Percentiles rank a stretch among this genome's conserved stretches.
phyloP scores from a whole-genome alignment of 2,888 invertebrate genomes.

The Drosophila melanosoma region DNA sequence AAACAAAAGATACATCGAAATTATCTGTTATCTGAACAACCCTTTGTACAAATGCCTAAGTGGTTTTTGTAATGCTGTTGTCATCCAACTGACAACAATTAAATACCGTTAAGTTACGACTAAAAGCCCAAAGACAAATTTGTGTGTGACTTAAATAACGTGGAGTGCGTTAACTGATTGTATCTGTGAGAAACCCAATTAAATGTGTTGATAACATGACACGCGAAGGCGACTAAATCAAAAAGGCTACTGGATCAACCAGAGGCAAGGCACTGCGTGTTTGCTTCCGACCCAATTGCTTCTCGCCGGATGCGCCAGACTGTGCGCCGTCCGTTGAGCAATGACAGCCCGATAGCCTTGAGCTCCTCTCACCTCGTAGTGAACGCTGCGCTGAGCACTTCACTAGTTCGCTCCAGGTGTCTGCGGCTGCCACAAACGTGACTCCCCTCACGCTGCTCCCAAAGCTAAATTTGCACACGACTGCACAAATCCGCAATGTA shows the following conservation, averaged over 20 bases:
- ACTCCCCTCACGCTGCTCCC: conserved; percentile 78
- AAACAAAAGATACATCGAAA: conserved; percentile 1
- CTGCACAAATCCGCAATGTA: conserved; percentile 79
- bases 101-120: conserved; percentile 38
- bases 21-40: conserved; percentile 2
- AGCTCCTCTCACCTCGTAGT: conserved; percentile 72
- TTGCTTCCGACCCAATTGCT: conserved; percentile 68
- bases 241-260: conserved; percentile 77
- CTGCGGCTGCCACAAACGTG: conserved; percentile 80
- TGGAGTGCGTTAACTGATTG: conserved; percentile 29
- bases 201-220: background rate
- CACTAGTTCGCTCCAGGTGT: conserved; percentile 81
- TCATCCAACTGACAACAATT: conserved; percentile 41
- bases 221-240: conserved; percentile 47
- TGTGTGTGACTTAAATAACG: conserved; percentile 2
- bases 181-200: conserved; percentile 39
- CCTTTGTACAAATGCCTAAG: conserved; percentile 13
- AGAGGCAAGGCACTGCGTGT: conserved; percentile 69
- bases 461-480: conserved; percentile 80
- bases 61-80: conserved; percentile 14
- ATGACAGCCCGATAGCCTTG: conserved; percentile 73
- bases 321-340: conserved; percentile 77
- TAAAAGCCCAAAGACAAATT: conserved; percentile 34
- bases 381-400: conserved; percentile 80
- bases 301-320: conserved; percentile 74